A percentile compares a stretch with the other conserved stretches of the same genome.
phyloP scores from a whole-genome alignment of 2,113 vertebrate species.

The Variabilichromis moorii region DNA sequence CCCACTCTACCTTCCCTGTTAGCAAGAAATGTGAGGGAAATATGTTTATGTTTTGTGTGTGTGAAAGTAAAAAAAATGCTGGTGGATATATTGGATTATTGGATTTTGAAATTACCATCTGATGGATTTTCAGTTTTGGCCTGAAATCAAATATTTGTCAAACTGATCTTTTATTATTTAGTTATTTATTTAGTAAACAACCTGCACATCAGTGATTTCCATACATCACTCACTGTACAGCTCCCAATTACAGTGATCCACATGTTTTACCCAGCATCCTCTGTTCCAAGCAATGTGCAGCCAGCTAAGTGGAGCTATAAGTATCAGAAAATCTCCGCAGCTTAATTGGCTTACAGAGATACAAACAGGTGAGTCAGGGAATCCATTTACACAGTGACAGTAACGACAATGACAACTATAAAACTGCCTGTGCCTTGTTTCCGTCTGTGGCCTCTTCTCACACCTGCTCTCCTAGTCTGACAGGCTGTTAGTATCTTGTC shows the following conservation, averaged over 20 bases:
- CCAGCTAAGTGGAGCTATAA: conserved; percentile 41
- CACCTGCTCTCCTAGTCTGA: neutral
- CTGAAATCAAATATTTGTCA: neutral
- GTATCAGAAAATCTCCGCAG: conserved; percentile 53
- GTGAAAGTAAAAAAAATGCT: neutral
- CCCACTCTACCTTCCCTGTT: neutral
- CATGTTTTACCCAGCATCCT: conserved; percentile 2
- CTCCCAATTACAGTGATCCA: neutral
- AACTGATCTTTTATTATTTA: neutral
- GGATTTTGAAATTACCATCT: neutral
- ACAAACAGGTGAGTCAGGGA: conserved; percentile 65
- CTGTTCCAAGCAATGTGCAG: conserved; percentile 12
- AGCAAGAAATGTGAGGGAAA: neutral
- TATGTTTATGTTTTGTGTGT: neutral
- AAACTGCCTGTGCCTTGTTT: neutral
- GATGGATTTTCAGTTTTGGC: neutral
- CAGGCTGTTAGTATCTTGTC: neutral
- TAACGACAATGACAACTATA: conserved; percentile 16
- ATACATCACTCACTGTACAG: neutral
- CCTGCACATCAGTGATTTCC: neutral
- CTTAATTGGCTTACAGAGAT: conserved; percentile 67
- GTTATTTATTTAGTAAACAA: neutral
- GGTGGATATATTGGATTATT: neutral
- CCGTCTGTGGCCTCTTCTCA: neutral
- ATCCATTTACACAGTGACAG: conserved; percentile 59